A percentile compares a stretch with the other conserved stretches of the same genome.
phyloP scores from a whole-genome alignment of 2,888 invertebrate genomes.

The Polietes domitor region DNA sequence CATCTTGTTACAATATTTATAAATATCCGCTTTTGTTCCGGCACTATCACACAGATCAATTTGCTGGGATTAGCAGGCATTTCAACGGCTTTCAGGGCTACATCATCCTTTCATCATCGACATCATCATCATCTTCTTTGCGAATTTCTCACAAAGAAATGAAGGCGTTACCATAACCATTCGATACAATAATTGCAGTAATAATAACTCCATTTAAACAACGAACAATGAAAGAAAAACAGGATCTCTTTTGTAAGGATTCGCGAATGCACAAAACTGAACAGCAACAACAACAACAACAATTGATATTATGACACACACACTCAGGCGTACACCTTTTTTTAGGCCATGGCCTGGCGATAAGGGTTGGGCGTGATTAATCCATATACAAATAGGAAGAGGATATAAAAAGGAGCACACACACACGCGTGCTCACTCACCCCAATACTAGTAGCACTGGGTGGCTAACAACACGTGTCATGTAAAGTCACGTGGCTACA shows the following conservation, averaged over 20 bases:
- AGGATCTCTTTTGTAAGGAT: slow-evolving; percentile 22
- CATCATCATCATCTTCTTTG: too few species aligned
- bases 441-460: slow-evolving; percentile 29
- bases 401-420: slow-evolving; percentile 5
- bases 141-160: slow-evolving; percentile 31
- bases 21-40: too few species aligned
- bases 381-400: slow-evolving; percentile 32
- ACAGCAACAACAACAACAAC: slow-evolving; percentile 12
- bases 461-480: slow-evolving; percentile 60
- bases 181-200: slow-evolving; percentile 14
- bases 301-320: slow-evolving; percentile 15
- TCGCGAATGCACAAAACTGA: slow-evolving; percentile 14
- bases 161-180: slow-evolving; percentile 44
- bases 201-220: slow-evolving; percentile 41
- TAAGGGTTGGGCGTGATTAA: slow-evolving; percentile 42
- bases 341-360: neutral
- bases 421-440: neutral
- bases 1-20: too few species aligned
- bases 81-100: too few species aligned
- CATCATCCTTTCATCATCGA: too few species aligned
- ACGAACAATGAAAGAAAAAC: neutral
- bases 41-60: too few species aligned
- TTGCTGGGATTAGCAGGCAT: too few species aligned
- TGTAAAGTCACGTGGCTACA: slow-evolving; percentile 62
- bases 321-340: neutral